Conservation (phyloP, 2,113 vertebrate genomes). For the Neolamprologus devosi region DNA sequence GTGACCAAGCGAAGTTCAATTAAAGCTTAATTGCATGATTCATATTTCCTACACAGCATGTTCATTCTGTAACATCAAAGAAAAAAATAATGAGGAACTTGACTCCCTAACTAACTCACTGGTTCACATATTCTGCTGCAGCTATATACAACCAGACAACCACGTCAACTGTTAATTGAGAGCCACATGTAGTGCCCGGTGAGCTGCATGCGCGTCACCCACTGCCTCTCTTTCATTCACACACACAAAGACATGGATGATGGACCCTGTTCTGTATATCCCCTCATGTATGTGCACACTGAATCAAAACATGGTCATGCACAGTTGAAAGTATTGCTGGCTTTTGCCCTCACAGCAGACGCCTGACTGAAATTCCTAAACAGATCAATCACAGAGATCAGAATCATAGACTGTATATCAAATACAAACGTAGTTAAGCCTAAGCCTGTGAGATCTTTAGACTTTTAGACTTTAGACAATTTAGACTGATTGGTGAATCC, state of each 20-base stretch:
- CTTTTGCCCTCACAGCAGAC: not conserved
- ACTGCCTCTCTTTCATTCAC: not conserved
- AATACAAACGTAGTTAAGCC: not conserved
- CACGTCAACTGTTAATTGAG: not conserved
- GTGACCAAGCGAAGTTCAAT: not conserved
- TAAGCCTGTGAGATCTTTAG: not conserved
- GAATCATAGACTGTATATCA: not conserved
- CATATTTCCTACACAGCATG: not conserved
- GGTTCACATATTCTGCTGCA: not conserved
- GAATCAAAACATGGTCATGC: not conserved
- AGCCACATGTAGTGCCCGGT: not conserved
- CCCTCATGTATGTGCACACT: not conserved
- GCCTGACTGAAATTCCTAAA: not conserved
- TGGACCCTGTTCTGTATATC: not conserved
- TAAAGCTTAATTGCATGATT: not conserved
- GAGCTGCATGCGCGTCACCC: not conserved
- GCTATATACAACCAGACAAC: not conserved
- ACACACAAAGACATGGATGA: not conserved
- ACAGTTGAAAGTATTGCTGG: not conserved
- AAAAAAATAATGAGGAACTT: not conserved
- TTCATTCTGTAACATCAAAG: not conserved
- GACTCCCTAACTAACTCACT: not conserved
- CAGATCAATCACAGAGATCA: not conserved
- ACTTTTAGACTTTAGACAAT: too few species aligned
- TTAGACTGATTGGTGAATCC: not conserved